Base-by-base conservation (phyloP, 2,113 vertebrate genomes). In the Dascyllus trimaculatus region DNA sequence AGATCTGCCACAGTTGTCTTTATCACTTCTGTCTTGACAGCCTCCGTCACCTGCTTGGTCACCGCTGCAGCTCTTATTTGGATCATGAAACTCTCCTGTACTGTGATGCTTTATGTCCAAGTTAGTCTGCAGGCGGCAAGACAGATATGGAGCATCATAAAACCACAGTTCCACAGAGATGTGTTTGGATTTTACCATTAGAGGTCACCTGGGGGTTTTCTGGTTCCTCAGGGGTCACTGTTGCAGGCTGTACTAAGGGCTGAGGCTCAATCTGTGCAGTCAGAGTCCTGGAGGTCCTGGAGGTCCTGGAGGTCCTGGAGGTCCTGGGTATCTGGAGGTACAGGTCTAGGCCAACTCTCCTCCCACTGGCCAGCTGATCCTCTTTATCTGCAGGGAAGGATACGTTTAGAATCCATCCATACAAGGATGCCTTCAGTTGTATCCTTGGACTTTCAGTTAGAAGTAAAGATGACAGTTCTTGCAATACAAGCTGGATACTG, bases 271-370 rank as follows among this genome's bases (percentile, higher is more conserved):
- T 68, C 51, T 85, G 79, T 69, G 81, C 68, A 11, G 71, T 51
- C 5, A 79, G 78, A 49, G 25, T 84, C 76, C 68, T 85, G 11
- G 72, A 70, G 21, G 40, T 52, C 11, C 75, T 60, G 11, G 72
- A 69, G 21, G 40, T 51, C 11, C 77, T 86, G 21, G 76, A 7
- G 32, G 25, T 84, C 76, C 68, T 86, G 11, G 72, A 70, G 21
- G 40, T 52, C 11, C 75, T 60, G 22, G 76, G 76, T 24, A 65
- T 65, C 45, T 80, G 77, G 19, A 89, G 51, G 13, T 82, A 72
- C 19, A 88, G 61, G 70, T 80, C 78, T 43, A 88, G 62, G 18
- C 71, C 19, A 26, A 87, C 17, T 25, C 9, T 60, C 7, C 40
- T 75, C 4, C 24, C 63, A 25, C 10, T 35, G 14, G 43, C 1